Evolutionary conservation across 2,797 vertebrate genomes (phyloP), one percentile per base, ranked within the genome.

Genomic region (Coilia nasus): DNA sequence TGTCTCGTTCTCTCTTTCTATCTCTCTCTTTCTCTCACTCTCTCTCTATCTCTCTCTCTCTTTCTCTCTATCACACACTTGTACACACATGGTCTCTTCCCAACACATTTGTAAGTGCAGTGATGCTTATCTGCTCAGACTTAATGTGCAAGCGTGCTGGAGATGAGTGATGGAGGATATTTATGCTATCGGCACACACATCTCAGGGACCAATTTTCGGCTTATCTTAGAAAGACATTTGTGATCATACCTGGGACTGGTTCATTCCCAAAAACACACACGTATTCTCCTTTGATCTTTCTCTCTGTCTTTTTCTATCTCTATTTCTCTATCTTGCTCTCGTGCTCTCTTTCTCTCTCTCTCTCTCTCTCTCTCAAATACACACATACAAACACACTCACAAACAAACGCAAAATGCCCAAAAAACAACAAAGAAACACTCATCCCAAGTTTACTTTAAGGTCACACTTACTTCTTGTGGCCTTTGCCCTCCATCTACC

Each of bases 191-290:
- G 67, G 62, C 60, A 64, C 7, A 54, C 50, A 25, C n/a, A 64
- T 64, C 60, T 21, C 6, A 64, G n/a, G 25, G 12, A 12, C 15
- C 10, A 19, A 75, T 41, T 31, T 75, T 75, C 5, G 1, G 31
- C 31, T 75, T 75, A 75, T 75, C 67, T 14, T 6, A 31, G 67
- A 75, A 35, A 75, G 67, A 41, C 67, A 75, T 75, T 28, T 75
- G 28, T 14, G 67, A 75, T 75, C 67, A 35, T 75, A 75, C 28
- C 31, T 17, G 15, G 19, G 31, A 19, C 67, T 35, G 14, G 15
- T 14, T 6, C 12, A 75, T 35, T 17, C 15, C 4, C 67, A 35
- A 35, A 19, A 14, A 35, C 14, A 75, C 67, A 75, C 62, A 28
- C 62, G 35, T 54, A 54, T 54, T 54, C 50, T 54, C 50, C 9